Percentiles rank a stretch among this genome's conserved stretches.
Conservation (phyloP, 2,797 vertebrate genomes). For the Eupleurogrammus muticus region DNA sequence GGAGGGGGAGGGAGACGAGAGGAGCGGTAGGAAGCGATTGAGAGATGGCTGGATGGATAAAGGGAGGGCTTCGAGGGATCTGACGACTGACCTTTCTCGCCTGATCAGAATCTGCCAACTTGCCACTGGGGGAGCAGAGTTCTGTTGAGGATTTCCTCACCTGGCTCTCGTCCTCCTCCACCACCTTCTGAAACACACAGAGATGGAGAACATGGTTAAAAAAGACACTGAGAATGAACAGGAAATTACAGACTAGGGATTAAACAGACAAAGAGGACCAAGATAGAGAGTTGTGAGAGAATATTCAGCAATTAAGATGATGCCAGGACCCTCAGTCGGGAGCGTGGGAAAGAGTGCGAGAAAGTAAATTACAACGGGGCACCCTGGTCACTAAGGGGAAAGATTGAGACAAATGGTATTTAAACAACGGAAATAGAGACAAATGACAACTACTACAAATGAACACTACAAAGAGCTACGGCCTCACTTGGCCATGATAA, state of each 20-base stretch:
- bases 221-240: slow-evolving; percentile 6
- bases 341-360: slow-evolving; percentile 20
- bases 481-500: slow-evolving; percentile 21
- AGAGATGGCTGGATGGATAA: slow-evolving; percentile 13
- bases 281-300: not conserved
- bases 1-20: slow-evolving; percentile 11
- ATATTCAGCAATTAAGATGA: slow-evolving; percentile 39
- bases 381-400: slow-evolving; percentile 6
- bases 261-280: not conserved
- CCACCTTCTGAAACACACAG: slow-evolving; percentile 68
- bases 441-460: slow-evolving; percentile 41
- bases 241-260: not conserved
- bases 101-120: slow-evolving; percentile 67
- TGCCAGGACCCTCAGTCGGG: slow-evolving; percentile 9
- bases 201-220: slow-evolving; percentile 14
- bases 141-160: slow-evolving; percentile 68
- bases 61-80: not conserved
- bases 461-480: slow-evolving; percentile 26
- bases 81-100: slow-evolving; percentile 75
- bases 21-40: slow-evolving; percentile 20
- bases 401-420: slow-evolving; percentile 49
- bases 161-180: slow-evolving; percentile 73
- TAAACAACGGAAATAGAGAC: slow-evolving; percentile 52
- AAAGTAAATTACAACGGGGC: slow-evolving; percentile 28
- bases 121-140: slow-evolving; percentile 67